A percentile compares a stretch with the other conserved stretches of the same genome.
Evolutionary conservation across 1,140 invertebrate genomes (phyloP).

Genomic region (Zaprionus nigranus): DNA sequence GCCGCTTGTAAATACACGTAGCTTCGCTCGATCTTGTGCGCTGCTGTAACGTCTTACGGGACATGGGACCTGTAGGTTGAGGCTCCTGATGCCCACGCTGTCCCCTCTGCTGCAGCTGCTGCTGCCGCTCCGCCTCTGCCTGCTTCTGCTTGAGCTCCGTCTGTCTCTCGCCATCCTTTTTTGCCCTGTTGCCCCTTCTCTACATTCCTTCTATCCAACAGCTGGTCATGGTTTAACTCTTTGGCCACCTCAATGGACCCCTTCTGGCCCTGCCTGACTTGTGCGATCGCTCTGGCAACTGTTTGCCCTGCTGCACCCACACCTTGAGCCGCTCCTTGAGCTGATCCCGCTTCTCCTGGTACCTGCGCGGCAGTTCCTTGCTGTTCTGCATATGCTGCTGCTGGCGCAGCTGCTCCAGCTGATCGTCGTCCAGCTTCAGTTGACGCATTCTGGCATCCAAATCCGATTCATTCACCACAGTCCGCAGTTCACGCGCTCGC

Average conservation of each 20-base stretch:
- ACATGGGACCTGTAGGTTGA: background rate
- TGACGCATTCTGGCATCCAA: background rate
- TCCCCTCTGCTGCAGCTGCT: background rate
- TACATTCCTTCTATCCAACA: background rate
- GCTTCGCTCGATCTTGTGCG: background rate
- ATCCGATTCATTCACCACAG: fast-evolving
- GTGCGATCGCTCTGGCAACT: background rate
- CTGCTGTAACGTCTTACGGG: background rate
- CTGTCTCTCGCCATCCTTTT: background rate
- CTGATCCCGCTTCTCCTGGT: constrained; percentile 12
- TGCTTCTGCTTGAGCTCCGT: background rate
- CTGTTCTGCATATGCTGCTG: constrained; percentile 11
- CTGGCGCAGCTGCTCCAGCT: constrained; percentile 20
- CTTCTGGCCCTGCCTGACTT: too few relatives aligned
- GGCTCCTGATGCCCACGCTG: background rate
- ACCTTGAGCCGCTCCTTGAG: background rate
- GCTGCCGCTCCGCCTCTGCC: background rate
- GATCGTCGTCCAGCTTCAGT: constrained; percentile 9
- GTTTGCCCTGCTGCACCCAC: constrained; percentile 15
- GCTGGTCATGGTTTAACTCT: background rate
- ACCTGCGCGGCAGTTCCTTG: constrained; percentile 14
- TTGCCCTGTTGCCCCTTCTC: too few relatives aligned
- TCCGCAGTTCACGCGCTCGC: background rate
- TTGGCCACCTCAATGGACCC: background rate
- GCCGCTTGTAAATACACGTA: background rate